A percentile compares a stretch with the other conserved stretches of the same genome.
Evolutionary conservation across 2,888 invertebrate species (phyloP).

Genomic region (Orthosia incerta): DNA sequence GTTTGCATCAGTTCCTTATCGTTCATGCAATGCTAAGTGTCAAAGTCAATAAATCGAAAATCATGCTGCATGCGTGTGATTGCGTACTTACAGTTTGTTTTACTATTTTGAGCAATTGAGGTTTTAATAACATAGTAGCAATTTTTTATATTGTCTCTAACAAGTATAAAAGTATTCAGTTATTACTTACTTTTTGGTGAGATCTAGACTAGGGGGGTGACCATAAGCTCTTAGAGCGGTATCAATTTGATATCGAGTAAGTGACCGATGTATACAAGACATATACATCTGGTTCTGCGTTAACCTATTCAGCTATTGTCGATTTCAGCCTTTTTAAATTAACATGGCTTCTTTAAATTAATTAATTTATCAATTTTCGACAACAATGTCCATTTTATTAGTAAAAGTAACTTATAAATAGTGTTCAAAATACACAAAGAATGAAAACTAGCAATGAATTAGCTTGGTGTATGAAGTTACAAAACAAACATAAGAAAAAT

Average conservation of each 20-base stretch:
- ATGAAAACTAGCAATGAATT: no score
- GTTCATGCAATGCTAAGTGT: conserved; percentile 15
- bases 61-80: conserved; percentile 30
- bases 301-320: background rate
- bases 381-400: no score
- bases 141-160: background rate
- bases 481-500: background rate
- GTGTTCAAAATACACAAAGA: no score
- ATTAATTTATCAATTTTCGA: background rate
- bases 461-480: no score
- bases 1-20: conserved; percentile 35
- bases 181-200: background rate
- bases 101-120: background rate
- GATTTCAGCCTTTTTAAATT: background rate
- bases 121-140: conserved; percentile 7
- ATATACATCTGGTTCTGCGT: no score
- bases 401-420: no score
- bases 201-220: no score
- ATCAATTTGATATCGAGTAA: no score
- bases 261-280: no score
- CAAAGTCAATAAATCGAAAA: conserved; percentile 36
- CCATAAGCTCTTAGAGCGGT: no score
- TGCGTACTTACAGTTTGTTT: background rate
- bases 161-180: background rate
- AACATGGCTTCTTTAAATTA: background rate